Conservation (phyloP, 2,888 invertebrate species). For the Acanthosoma haemorrhoidale region DNA sequence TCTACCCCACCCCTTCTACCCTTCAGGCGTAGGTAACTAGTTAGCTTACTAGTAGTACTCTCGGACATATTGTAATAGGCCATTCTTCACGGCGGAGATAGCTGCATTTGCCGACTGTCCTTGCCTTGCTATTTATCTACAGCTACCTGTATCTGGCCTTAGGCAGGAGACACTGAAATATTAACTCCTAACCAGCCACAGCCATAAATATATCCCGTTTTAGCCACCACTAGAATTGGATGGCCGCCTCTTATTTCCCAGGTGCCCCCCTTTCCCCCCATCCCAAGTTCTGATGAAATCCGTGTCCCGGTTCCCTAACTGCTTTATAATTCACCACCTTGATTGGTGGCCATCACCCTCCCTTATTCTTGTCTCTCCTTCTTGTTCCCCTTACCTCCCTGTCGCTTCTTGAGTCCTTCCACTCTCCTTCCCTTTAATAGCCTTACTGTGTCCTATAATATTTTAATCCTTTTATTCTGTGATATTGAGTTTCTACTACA, state of each 20-base stretch:
- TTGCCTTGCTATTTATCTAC: too few relatives aligned
- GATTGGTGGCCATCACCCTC: not conserved
- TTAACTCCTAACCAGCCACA: not conserved
- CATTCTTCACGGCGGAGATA: too few relatives aligned
- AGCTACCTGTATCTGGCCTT: too few relatives aligned
- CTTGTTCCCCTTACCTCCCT: not conserved
- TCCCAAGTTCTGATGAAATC: conserved; percentile 4
- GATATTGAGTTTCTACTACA: too few relatives aligned
- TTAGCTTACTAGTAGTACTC: too few relatives aligned
- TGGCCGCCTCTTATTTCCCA: not conserved
- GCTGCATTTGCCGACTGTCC: too few relatives aligned
- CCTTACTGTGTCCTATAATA: not conserved
- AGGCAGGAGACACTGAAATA: too few relatives aligned
- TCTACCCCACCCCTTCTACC: too few relatives aligned
- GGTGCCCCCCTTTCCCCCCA: not conserved
- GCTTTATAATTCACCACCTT: not conserved
- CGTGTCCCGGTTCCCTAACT: not conserved
- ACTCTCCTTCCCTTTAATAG: not conserved
- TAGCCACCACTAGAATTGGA: not conserved
- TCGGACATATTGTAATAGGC: too few relatives aligned
- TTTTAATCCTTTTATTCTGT: too few relatives aligned
- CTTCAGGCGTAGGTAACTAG: too few relatives aligned
- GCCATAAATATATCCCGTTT: not conserved
- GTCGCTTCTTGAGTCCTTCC: not conserved
- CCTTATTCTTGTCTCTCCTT: not conserved